Evolutionary conservation across 2,888 invertebrate species (phyloP), one percentile per base, ranked within the genome.

Genomic region (Cancer borealis): DNA sequence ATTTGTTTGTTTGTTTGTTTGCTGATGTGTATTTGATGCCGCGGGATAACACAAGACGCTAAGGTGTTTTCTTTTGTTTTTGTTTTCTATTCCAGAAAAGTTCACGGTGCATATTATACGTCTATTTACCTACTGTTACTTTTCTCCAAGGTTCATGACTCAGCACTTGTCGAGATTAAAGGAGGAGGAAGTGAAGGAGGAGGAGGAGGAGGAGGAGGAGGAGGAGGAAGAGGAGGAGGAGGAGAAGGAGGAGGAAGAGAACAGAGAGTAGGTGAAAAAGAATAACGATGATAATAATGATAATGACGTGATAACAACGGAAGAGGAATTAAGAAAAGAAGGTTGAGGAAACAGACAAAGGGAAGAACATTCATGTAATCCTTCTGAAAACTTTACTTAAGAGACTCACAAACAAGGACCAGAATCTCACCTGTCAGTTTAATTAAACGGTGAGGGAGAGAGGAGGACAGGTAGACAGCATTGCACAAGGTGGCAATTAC

Each of bases 201-300:
- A 66, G 30, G 3, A 87, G 30, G 30, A 87, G 30, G 21, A 87
- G 21, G 39, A 87, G 87, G 4, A 87, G 87, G 87, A 87, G 84
- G 84, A 84, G 84, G 4, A 87, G 30, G 3, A 87, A n/a, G 30
- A 87, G 87, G 17, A 87, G 87, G 87, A 87, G 84, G 84, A 79
- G 84, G 84, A 30, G 39, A 8, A 87, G 45, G 12, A 60, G 17
- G 60, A 60, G 60, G 17, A 14, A 14, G 60, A 17, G 12, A 17
- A 17, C 60, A 21, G 21, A 66, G 54, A 54, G 14, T 54, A 54
- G 14, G 54, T 8, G 54, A 54, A 14, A 54, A 54, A 54, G 14
- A 54, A 54, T 3, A 54, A 12, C 54, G 54, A 54, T 54, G 54
- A 54, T 54, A 14, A 54, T 54, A 14, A 12, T 3, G 14, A 54